phyloP scores from a whole-genome alignment of 2,888 invertebrate species.

The Thumatha senex region DNA sequence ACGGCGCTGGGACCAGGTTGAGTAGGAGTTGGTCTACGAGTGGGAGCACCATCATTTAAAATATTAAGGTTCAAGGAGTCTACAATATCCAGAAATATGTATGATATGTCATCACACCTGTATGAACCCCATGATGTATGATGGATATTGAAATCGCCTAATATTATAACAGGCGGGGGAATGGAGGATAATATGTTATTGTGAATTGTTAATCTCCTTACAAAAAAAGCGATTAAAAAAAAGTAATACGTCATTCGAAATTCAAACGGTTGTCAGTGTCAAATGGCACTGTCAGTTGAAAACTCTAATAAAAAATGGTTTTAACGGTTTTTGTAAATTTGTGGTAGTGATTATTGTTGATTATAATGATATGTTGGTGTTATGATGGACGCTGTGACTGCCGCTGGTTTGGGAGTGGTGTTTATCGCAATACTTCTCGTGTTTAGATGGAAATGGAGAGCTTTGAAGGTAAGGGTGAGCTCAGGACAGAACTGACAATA shows the following conservation, averaged over 20 bases:
- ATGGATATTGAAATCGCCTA: no score
- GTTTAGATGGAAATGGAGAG: conserved; percentile 53
- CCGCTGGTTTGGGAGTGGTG: conserved; percentile 51
- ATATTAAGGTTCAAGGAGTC: no score
- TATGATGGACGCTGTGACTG: conserved; percentile 48
- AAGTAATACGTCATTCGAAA: conserved; percentile 34
- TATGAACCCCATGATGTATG: no score
- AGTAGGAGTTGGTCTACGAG: no score
- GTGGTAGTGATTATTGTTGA: conserved; percentile 12
- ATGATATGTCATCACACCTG: no score
- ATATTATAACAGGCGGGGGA: no score
- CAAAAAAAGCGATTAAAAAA: no score
- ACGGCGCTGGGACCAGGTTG: no score
- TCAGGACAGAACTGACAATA: not conserved
- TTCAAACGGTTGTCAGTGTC: conserved; percentile 32
- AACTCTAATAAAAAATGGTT: conserved; percentile 22
- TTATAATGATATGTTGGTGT: conserved; percentile 43
- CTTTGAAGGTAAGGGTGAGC: conserved; percentile 40
- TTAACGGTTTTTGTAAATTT: conserved; percentile 21
- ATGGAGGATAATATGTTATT: no score
- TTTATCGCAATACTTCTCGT: conserved; percentile 48
- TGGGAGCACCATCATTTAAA: no score
- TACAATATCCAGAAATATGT: no score
- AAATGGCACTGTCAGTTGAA: conserved; percentile 20
- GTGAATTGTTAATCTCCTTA: no score